phyloP scores from a whole-genome alignment of 1,140 invertebrate genomes.

The Psilanteris sp. region DNA sequence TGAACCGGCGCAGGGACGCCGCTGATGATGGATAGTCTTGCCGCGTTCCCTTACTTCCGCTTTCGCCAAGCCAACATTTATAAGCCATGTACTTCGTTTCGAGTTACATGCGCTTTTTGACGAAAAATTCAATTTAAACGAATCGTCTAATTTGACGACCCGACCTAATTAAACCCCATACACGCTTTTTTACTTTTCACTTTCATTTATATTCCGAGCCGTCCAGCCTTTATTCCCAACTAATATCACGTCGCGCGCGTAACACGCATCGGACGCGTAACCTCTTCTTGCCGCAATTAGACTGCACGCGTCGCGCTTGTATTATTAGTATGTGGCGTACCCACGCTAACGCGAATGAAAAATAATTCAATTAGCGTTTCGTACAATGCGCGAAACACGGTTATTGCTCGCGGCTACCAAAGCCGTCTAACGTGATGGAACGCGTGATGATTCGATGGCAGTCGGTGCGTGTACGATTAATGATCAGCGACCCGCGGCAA shows the following conservation, averaged over 20 bases:
- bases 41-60: conserved; percentile 45
- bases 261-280: no score
- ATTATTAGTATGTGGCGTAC: no score
- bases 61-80: conserved; percentile 44
- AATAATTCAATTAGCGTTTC: no score
- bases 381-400: no score
- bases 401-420: no score
- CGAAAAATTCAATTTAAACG: conserved; percentile 53
- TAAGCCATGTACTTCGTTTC: conserved; percentile 46
- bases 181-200: not conserved
- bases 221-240: not conserved
- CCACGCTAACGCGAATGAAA: no score
- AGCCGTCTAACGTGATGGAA: no score
- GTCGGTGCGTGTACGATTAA: conserved; percentile 30
- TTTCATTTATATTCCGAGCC: conserved; percentile 9
- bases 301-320: no score
- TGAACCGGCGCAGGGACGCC: conserved; percentile 55
- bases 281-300: no score
- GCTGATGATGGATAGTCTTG: conserved; percentile 63
- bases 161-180: conserved; percentile 25
- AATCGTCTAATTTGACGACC: conserved; percentile 41
- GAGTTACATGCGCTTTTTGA: conserved; percentile 36
- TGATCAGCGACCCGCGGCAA: conserved; percentile 16
- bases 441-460: no score
- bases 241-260: no score